These are phyloP conservation scores for Acanthisitta chloris DNA, from an alignment of 2,113 vertebrate genomes.

Conservation along the genomic window DNA sequence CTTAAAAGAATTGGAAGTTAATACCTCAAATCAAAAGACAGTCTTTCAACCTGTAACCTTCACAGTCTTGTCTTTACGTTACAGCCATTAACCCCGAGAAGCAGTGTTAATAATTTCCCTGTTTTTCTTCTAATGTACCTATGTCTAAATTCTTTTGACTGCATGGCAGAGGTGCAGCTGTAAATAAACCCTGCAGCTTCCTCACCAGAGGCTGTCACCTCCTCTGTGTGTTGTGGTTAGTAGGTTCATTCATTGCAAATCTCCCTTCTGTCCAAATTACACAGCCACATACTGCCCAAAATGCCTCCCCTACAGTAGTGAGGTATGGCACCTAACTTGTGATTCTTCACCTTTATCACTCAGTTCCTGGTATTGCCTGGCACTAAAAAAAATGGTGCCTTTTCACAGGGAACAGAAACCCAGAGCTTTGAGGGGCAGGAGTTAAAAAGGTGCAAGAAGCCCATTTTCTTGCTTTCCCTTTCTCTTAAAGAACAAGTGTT, in stretches of 20 bases:
- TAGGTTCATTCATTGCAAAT: not conserved
- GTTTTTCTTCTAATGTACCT: not conserved
- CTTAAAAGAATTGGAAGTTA: constrained; percentile 43
- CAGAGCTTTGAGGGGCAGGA: not conserved
- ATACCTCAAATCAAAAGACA: constrained; percentile 39
- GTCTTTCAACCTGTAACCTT: constrained; percentile 26
- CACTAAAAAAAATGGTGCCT: not conserved
- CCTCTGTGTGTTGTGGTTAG: not conserved
- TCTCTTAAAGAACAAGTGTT: accelerated
- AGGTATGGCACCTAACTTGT: not conserved
- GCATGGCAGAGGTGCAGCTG: not conserved
- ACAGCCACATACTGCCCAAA: not conserved
- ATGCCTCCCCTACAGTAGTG: not conserved
- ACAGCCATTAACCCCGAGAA: not conserved
- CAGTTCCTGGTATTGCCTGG: not conserved
- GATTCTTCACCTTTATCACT: not conserved
- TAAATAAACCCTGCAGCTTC: not conserved
- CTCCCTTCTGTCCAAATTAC: not conserved
- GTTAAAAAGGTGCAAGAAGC: not conserved
- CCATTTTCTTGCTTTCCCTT: accelerated
- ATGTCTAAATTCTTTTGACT: not conserved
- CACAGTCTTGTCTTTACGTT: not conserved
- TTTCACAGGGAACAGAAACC: not conserved
- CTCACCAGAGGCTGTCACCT: not conserved
- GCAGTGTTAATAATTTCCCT: not conserved